Base-by-base conservation (phyloP, 2,888 invertebrate species). In the Sclerodermus sp. region DNA sequence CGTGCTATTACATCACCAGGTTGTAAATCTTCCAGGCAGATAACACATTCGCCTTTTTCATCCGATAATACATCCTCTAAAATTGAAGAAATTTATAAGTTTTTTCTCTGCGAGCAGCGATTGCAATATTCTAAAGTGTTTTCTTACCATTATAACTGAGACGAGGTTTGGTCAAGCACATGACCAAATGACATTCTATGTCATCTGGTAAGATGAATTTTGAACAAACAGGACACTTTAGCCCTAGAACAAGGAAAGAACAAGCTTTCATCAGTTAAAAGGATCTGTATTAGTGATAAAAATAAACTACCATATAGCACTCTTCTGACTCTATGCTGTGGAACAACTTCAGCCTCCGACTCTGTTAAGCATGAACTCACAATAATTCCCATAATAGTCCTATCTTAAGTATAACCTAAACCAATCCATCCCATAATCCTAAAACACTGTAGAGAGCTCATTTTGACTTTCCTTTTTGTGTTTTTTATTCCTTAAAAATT, bases 201-300 rank as follows among this genome's bases (percentile, higher is more conserved):
- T 98, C 97, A 83, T 98, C 97, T 67, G 96, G 96, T 80, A 96
- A 85, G 77, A 99, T 93, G 82, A 93, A 92, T 84, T 96, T 97
- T 83, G 94, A 94, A 87, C 98, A 98, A 70, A 98, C 96, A 64
- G 98, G 97, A 83, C 98, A 99, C 84, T 96, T 96, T 80, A 98
- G 91, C 82, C 96, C 98, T 96, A 85, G 6, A 86, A 86, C 71
- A 12, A 77, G 73, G 72, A 42, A 41, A 8, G 3, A 9, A 9
- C n/a, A 18, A 39, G 4, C 39, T 5, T 32, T 30, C 36, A 5
- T 14, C 15, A 44, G 10, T 37, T 41, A 43, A 23, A 45, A 49
- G 44, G 10, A 31, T 8, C 36, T 23, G n/a, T n/a, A n/a, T n/a
- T n/a, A n/a, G n/a, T n/a, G n/a, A n/a, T n/a, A n/a, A n/a, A 37